A percentile compares a stretch with the other conserved stretches of the same genome.
Evolutionary conservation across 2,113 vertebrate genomes (phyloP).

Genomic region (Pseudolaguvia tuberculata): DNA sequence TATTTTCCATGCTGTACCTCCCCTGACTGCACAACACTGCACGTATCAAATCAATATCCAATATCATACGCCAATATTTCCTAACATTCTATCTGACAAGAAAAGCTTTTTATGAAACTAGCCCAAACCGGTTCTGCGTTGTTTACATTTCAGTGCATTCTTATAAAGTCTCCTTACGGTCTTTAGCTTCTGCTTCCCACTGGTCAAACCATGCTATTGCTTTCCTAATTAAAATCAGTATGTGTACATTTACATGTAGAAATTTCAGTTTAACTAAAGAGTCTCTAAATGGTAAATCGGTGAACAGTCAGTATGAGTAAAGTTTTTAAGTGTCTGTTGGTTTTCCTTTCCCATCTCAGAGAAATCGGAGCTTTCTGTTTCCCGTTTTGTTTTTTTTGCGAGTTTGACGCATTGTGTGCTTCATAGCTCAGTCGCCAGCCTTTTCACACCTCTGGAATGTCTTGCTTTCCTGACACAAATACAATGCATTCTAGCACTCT

Average conservation of each 20-base stretch:
- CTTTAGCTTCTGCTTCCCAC: no score
- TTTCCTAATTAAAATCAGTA: no score
- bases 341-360: conserved; percentile 61
- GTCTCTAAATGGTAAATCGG: conserved; percentile 31
- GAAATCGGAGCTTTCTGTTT: conserved; percentile 68
- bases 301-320: conserved; percentile 45
- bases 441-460: conserved; percentile 81
- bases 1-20: no score
- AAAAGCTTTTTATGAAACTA: no score
- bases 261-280: not conserved
- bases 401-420: conserved; percentile 64
- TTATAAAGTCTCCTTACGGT: no score
- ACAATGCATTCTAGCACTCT: conserved; percentile 76
- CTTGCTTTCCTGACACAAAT: conserved; percentile 76
- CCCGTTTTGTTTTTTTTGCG: conserved; percentile 57
- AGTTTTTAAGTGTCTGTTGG: conserved; percentile 81
- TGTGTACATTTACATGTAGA: not conserved
- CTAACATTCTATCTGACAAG: no score
- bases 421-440: conserved; percentile 68
- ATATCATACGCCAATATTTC: no score
- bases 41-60: no score
- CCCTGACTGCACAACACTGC: no score
- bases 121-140: no score
- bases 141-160: no score
- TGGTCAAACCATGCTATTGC: not conserved